Evolutionary conservation across 2,888 invertebrate genomes (phyloP), one percentile per base, ranked within the genome.

Genomic region (Diarsia brunnea): DNA sequence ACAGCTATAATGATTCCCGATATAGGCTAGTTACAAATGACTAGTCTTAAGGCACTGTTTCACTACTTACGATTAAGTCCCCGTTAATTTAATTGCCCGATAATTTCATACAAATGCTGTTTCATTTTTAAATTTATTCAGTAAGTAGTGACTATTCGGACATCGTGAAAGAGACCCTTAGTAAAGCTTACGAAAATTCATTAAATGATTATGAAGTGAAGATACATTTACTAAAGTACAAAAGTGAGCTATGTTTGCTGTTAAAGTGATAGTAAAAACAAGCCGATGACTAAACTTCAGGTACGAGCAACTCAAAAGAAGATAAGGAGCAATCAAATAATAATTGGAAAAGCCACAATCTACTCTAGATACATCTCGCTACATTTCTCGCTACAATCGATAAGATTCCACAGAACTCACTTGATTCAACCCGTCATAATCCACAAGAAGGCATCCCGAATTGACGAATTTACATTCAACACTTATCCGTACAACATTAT

Each of bases 361-460:
- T 75, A 81, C 43, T 43, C 49, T 43, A 79, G 69, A 73, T 58
- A 79, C 75, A 71, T 83, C 76, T 49, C 65, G 63, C 79, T 78
- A 84, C 73, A 83, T 60, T 65, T 71, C 84, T 84, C 78, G 81
- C 84, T 84, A 88, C 88, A 90, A 91, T 91, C 90, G 87, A 91
- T 91, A 89, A 77, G 65, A 69, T 67, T 47, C 58, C 67, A 74
- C 73, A 63, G 67, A 87, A 91, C 91, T 91, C 89, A 91, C 91
- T 89, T 90, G 89, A 27, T 78, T 84, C 68, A 87, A 86, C 78
- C 79, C 65, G 88, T 78, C 89, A 89, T 89, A 84, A 87, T 91
- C 89, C 91, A 85, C 83, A 78, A 82, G 77, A 89, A 91, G 90
- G 90, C 91, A 92, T 92, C 84, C 86, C 84, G 76, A 90, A 90